Conservation (phyloP, 2,113 vertebrate genomes). For the Ornithorhynchus anatinus region DNA sequence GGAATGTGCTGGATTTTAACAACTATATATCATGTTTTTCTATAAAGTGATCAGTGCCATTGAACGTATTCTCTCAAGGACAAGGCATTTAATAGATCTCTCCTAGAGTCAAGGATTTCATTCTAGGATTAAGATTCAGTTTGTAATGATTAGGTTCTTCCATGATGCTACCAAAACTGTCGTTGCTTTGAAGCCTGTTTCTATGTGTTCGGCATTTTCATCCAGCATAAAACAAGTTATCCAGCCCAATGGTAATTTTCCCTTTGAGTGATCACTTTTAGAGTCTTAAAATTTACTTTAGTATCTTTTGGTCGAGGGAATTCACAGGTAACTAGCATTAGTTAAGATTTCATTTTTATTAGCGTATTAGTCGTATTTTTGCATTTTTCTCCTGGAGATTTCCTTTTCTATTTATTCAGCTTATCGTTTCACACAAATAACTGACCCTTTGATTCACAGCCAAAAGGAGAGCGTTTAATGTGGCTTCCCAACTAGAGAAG, state of each 20-base stretch:
- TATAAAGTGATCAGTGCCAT: constrained; percentile 1
- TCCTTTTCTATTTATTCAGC: constrained; percentile 30
- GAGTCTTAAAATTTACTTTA: constrained; percentile 21
- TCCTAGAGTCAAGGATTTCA: neutral
- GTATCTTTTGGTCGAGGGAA: neutral
- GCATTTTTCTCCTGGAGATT: constrained; percentile 15
- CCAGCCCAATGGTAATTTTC: constrained; percentile 37
- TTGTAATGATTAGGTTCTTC: constrained; percentile 26
- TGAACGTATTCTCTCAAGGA: constrained; percentile 12
- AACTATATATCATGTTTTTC: constrained; percentile 5
- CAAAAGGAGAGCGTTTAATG: too few relatives aligned
- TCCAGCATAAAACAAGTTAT: constrained; percentile 32
- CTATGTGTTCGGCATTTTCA: constrained; percentile 25
- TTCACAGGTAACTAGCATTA: constrained; percentile 14
- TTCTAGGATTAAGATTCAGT: constrained; percentile 1
- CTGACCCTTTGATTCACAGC: neutral
- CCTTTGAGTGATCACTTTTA: constrained; percentile 35
- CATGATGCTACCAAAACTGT: constrained; percentile 31
- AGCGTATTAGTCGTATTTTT: constrained; percentile 29
- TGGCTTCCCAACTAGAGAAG: too few relatives aligned
- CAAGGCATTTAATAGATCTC: constrained; percentile 28
- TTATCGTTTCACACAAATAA: constrained; percentile 2
- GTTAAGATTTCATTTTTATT: neutral
- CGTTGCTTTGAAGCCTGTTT: constrained; percentile 23
- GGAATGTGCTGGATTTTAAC: too few relatives aligned